Percentiles rank a stretch among this genome's conserved stretches.
Evolutionary conservation across 1,140 invertebrate genomes (phyloP).

Genomic region (Saccostrea echinata): DNA sequence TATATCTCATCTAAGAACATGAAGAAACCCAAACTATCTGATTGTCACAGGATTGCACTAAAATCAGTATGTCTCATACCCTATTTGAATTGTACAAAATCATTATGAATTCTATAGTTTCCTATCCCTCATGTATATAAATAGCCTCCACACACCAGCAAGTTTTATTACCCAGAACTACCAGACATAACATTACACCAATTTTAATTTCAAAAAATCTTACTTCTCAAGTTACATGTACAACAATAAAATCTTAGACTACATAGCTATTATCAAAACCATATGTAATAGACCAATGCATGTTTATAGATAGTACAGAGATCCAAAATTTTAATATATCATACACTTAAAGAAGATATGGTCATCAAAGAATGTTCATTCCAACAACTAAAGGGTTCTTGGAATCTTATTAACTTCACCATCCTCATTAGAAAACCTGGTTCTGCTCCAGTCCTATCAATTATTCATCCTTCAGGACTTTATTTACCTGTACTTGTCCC

Average conservation of each 20-base stretch:
- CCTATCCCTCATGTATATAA: not conserved
- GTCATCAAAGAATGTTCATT: no score
- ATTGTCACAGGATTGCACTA: no score
- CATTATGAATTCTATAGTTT: no score
- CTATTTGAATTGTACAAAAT: no score
- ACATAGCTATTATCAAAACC: not conserved
- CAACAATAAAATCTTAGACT: not conserved
- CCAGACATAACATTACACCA: conserved; percentile 1
- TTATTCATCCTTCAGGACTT: conserved; percentile 4
- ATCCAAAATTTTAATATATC: no score
- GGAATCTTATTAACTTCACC: no score
- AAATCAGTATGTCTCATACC: no score
- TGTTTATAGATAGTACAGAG: no score
- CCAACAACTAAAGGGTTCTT: no score
- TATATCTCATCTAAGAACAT: no score
- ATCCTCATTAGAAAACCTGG: not conserved
- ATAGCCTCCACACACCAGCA: not conserved
- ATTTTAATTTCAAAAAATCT: not conserved
- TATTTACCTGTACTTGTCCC: not conserved
- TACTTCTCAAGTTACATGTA: not conserved
- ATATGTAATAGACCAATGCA: not conserved
- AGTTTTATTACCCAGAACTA: not conserved
- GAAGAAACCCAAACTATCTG: no score
- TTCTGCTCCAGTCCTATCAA: not conserved
- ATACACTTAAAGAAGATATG: no score